A percentile compares a stretch with the other conserved stretches of the same genome.
phyloP scores from a whole-genome alignment of 2,113 vertebrate genomes.

The Speoplatyrhinus poulsoni region DNA sequence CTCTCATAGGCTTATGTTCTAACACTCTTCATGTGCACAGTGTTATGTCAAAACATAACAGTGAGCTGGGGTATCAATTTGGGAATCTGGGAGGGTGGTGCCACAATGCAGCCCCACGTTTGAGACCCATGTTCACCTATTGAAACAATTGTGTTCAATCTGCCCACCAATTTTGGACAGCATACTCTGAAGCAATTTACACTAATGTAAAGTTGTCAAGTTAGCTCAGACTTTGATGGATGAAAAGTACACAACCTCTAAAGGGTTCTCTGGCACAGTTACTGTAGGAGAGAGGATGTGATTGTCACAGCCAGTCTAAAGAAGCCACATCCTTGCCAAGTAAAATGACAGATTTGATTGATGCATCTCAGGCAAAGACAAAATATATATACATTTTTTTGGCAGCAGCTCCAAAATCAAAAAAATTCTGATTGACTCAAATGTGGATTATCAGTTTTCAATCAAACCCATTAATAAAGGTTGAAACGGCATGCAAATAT shows the following conservation, averaged over 20 bases:
- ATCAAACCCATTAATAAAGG: background rate
- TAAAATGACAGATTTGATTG: constrained; percentile 58
- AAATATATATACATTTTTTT: constrained; percentile 34
- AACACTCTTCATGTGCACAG: no score
- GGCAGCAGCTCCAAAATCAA: constrained; percentile 32
- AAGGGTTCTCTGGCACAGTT: constrained; percentile 51
- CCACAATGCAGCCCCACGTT: no score
- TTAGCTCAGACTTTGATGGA: constrained; percentile 61
- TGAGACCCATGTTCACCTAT: constrained; percentile 3
- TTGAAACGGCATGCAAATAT: no score
- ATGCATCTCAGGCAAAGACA: constrained; percentile 54
- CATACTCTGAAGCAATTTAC: constrained; percentile 53
- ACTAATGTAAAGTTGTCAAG: constrained; percentile 63
- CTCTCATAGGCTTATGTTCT: no score
- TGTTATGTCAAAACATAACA: no score
- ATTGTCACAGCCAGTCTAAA: constrained; percentile 16
- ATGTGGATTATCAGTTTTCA: constrained; percentile 10
- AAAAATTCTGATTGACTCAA: constrained; percentile 52
- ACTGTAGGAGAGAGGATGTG: constrained; percentile 20
- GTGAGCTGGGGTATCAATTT: no score
- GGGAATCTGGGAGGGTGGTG: no score
- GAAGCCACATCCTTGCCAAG: constrained; percentile 38
- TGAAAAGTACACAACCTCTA: constrained; percentile 54
- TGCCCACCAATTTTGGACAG: constrained; percentile 13
- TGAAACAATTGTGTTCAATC: constrained; percentile 1